Conservation (phyloP, 2,113 vertebrate species). For the Colistium nudipinnis region DNA sequence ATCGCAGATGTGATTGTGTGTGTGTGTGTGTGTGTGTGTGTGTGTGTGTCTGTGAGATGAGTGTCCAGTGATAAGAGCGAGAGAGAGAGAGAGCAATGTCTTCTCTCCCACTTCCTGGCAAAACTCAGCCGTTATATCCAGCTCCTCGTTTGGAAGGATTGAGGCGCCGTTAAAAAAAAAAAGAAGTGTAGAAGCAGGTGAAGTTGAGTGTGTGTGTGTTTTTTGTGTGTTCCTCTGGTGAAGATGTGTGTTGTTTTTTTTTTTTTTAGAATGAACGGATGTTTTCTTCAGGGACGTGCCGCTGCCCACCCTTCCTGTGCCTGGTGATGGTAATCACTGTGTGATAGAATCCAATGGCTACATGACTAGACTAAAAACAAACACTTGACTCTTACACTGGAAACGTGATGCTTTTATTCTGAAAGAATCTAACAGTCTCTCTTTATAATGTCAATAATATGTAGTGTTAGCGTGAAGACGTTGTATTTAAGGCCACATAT, state of each 20-base stretch:
- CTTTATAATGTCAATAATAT: too few relatives aligned
- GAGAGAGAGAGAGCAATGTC: conserved; percentile 53
- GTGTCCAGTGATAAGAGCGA: conserved; percentile 65
- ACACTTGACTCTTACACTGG: too few relatives aligned
- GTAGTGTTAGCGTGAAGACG: background rate
- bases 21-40: conserved; percentile 72
- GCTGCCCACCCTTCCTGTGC: conserved; percentile 67
- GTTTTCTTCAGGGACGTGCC: conserved; percentile 55
- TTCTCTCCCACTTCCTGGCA: conserved; percentile 42
- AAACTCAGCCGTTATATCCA: conserved; percentile 24
- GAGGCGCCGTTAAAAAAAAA: conserved; percentile 5
- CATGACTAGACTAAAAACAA: conserved; percentile 63
- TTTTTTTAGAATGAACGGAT: conserved; percentile 47
- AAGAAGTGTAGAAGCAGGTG: background rate
- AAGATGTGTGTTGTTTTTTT: too few relatives aligned
- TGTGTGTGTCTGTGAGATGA: conserved; percentile 76
- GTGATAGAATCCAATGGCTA: conserved; percentile 49
- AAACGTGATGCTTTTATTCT: too few relatives aligned
- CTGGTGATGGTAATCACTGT: conserved; percentile 67
- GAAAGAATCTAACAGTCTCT: too few relatives aligned
- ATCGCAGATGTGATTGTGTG: conserved; percentile 69
- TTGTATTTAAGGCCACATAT: too few relatives aligned
- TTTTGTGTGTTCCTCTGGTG: conserved; percentile 8
- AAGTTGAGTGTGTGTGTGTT: conserved; percentile 1
- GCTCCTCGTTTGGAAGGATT: conserved; percentile 7